Evolutionary conservation across 2,113 vertebrate genomes (phyloP), one percentile per base, ranked within the genome.

Genomic region (Castor canadensis): DNA sequence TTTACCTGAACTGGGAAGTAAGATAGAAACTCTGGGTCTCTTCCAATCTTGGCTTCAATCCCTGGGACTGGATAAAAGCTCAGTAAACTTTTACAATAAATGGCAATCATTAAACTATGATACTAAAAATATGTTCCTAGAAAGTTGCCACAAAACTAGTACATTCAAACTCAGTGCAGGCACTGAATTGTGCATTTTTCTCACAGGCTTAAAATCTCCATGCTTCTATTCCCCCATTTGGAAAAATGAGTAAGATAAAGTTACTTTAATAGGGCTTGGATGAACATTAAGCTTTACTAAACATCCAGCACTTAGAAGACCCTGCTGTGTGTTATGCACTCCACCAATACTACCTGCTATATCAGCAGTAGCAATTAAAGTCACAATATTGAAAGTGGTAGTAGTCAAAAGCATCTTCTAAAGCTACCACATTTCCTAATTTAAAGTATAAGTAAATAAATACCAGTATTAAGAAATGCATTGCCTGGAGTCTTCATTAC

Each of bases 301-400:
- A 9, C 11, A 45, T n/a, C n/a, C 87, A 47, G 22, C 4, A 43
- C 20, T 77, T 69, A 24, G 22, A 79, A 24, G 80, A 40, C 1
- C 17, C 35, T 60, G 6, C 3, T 28, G 28, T 54, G 1, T 45
- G 16, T 3, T 2, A 30, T 12, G 20, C 4, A 17, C 17, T 71
- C n/a, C 35, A 15, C 85, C 35, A 38, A 4, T 30, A 62, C 32
- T 32, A 22, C 43, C 72, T 79, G 19, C 32, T 43, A 2, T 19
- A 38, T 32, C 52, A 15, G 32, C 2, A 58, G 9, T 8, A 52
- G 12, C 16, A 16, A 0, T 16, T 26, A 0, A 16, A 47, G 26
- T 54, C 22, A n/a, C 32, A 35, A 11, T 26, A 28, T 20, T 20
- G 2, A 8, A 24, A 49, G 9, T n/a, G 24, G 7, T 28, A 38